These are phyloP conservation scores for Cliona cf. orientalis DNA, from an alignment of 37 sponge, comb jelly and placozoan genomes.

Conservation along the genomic window DNA sequence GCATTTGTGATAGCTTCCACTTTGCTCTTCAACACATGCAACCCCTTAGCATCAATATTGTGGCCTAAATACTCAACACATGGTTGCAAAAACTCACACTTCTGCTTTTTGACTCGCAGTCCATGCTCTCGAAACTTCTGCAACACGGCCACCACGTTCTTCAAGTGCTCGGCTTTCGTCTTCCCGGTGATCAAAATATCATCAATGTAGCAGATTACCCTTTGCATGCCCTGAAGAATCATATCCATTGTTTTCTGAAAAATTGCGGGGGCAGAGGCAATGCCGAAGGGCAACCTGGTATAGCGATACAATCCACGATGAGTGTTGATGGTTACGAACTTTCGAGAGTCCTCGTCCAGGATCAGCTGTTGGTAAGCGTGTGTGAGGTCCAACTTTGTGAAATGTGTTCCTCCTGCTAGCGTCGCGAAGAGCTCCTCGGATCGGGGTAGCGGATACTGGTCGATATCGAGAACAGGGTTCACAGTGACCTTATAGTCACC, in stretches of 20 bases:
- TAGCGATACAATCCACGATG: too few species aligned
- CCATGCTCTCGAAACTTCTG: slow-evolving; percentile 22
- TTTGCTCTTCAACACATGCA: slow-evolving; percentile 21
- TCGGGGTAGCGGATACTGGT: slow-evolving; percentile 12
- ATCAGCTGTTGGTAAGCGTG: too few species aligned
- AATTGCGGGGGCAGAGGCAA: too few species aligned
- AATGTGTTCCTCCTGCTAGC: too few species aligned
- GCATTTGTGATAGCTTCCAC: slow-evolving; percentile 22
- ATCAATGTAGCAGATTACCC: slow-evolving; percentile 37
- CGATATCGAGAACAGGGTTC: neutral
- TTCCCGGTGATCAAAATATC: slow-evolving; percentile 37
- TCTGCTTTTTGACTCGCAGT: slow-evolving; percentile 13
- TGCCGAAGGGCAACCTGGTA: too few species aligned
- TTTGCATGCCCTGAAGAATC: too few species aligned
- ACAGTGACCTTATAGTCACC: slow-evolving; percentile 8
- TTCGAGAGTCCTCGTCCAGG: slow-evolving; percentile 8
- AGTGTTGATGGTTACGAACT: slow-evolving; percentile 5
- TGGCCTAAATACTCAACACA: slow-evolving; percentile 38
- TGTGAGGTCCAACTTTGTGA: too few species aligned
- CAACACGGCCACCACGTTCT: slow-evolving; percentile 22
- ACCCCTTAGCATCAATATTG: slow-evolving; percentile 33
- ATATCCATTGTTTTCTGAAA: too few species aligned
- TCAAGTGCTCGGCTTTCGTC: slow-evolving; percentile 21
- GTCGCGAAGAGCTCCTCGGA: too few species aligned
- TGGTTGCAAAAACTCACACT: slow-evolving; percentile 36